Evolutionary conservation across 2,113 vertebrate species (phyloP).

Genomic region (Mesitornis unicolor): DNA sequence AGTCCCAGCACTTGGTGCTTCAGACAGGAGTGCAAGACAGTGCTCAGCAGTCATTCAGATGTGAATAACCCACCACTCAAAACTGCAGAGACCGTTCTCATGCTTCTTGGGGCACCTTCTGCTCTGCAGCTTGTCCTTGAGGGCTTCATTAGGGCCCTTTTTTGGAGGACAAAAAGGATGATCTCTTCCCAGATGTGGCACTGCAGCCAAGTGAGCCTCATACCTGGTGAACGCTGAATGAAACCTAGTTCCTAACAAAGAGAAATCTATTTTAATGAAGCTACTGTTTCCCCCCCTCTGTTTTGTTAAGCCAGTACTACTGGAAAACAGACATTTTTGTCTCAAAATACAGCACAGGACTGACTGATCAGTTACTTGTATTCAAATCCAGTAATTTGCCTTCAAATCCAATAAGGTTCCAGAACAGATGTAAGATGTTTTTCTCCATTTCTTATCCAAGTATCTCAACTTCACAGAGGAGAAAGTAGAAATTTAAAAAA

Average conservation of each 20-base stretch:
- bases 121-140: fast-evolving
- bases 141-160: neutral
- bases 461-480: neutral
- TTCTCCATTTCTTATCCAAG: neutral
- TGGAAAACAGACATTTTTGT: neutral
- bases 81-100: neutral
- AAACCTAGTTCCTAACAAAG: neutral
- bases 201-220: neutral
- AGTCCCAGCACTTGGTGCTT: neutral
- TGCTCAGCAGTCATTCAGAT: neutral
- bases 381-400: neutral
- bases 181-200: neutral
- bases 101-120: neutral
- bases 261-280: neutral
- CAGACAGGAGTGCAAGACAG: fast-evolving
- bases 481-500: neutral
- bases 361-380: neutral
- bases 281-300: neutral
- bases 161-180: neutral
- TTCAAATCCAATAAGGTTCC: neutral
- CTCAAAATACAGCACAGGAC: neutral
- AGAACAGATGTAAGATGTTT: neutral
- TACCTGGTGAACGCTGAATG: neutral
- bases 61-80: neutral
- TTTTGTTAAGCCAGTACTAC: neutral